A percentile compares a stretch with the other conserved stretches of the same genome.
Conservation (phyloP, 2,797 vertebrate species). For the Psittacula derbiana region DNA sequence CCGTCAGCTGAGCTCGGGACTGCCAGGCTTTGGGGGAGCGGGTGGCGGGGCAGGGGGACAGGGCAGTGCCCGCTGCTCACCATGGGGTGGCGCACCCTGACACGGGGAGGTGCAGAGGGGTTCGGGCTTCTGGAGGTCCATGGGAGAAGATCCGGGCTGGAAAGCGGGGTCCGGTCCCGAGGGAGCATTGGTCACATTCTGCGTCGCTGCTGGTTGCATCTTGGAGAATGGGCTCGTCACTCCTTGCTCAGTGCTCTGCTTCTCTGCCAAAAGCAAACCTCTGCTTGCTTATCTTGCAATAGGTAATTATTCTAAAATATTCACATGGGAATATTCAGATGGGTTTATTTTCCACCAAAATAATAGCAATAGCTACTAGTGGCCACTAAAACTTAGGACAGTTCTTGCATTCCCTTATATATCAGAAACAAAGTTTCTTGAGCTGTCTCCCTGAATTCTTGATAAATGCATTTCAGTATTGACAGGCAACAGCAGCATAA, state of each 20-base stretch:
- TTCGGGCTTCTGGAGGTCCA: no score
- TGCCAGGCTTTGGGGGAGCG: no score
- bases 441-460: not conserved
- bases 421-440: not conserved
- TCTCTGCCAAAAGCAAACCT: not conserved
- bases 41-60: no score
- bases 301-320: not conserved
- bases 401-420: not conserved
- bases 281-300: not conserved
- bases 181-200: not conserved
- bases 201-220: no score
- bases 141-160: not conserved
- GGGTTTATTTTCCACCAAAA: not conserved
- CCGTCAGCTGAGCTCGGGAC: not conserved
- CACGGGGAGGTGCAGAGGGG: no score
- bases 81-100: not conserved
- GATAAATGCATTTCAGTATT: not conserved
- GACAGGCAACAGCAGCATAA: not conserved
- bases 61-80: not conserved
- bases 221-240: not conserved
- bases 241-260: not conserved
- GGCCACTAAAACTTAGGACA: not conserved
- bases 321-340: not conserved
- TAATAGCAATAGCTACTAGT: not conserved
- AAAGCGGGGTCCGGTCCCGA: fast-evolving